Conservation (phyloP, 2,888 invertebrate genomes). For the Lumbricus terrestris region DNA sequence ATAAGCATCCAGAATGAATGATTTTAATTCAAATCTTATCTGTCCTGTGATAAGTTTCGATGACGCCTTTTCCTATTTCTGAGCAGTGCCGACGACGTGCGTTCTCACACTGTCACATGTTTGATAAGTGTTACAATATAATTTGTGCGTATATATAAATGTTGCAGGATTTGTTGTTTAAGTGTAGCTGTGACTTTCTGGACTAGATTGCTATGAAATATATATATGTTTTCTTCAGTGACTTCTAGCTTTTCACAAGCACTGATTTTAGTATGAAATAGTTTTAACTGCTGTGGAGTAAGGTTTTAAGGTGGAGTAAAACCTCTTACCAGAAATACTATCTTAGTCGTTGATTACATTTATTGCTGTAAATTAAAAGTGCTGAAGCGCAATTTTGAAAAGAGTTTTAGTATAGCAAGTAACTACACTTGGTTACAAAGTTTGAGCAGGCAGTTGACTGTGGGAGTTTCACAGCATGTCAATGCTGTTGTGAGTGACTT, state of each 20-base stretch:
- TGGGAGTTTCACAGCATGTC: not conserved
- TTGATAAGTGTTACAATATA: not conserved
- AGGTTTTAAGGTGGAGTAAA: not conserved
- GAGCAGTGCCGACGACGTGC: not conserved
- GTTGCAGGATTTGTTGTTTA: slow-evolving; percentile 3
- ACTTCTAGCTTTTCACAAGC: slow-evolving; percentile 3
- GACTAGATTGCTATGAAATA: not conserved
- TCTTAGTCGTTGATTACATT: not conserved
- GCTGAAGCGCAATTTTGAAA: not conserved
- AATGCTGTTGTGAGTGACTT: too few relatives aligned
- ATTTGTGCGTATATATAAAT: not conserved
- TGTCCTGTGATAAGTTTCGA: slow-evolving; percentile 13
- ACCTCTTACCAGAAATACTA: not conserved
- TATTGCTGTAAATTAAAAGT: not conserved
- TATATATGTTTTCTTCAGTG: not conserved
- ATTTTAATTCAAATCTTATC: slow-evolving; percentile 8
- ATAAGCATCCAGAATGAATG: not conserved
- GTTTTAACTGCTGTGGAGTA: not conserved
- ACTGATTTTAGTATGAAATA: not conserved
- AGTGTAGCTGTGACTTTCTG: not conserved
- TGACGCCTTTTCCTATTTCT: slow-evolving; percentile 8
- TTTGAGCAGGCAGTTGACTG: not conserved
- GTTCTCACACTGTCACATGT: not conserved
- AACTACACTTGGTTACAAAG: not conserved
- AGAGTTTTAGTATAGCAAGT: not conserved